A percentile compares a stretch with the other conserved stretches of the same genome.
phyloP scores from a whole-genome alignment of 2,113 vertebrate species.

The Physeter macrocephalus region DNA sequence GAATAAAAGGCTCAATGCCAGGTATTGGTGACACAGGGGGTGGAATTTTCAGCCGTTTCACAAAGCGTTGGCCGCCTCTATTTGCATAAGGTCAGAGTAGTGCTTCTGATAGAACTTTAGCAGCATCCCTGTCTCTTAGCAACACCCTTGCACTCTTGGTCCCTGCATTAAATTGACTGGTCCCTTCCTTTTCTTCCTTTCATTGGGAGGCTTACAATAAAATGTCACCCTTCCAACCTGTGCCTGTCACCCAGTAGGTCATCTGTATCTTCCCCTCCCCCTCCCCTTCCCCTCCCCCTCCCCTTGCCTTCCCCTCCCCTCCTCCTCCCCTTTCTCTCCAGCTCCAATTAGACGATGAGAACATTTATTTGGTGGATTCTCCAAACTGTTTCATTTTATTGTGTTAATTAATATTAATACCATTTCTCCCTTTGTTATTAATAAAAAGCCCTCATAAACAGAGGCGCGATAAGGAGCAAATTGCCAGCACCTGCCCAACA shows the following conservation, averaged over 20 bases:
- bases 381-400: constrained; percentile 82
- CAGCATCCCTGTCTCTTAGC: constrained; percentile 99
- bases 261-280: constrained; percentile 82
- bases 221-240: constrained; percentile 96
- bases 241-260: constrained; percentile 92
- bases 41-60: constrained; percentile 89
- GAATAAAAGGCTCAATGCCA: constrained; percentile 92
- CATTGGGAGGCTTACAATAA: constrained; percentile 95
- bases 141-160: constrained; percentile 94
- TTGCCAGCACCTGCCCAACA: constrained; percentile 90
- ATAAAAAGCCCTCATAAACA: constrained; percentile 82
- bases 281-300: constrained; percentile 63
- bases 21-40: constrained; percentile 92
- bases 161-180: constrained; percentile 93
- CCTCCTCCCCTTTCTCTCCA: constrained; percentile 77
- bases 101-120: constrained; percentile 96
- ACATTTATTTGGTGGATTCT: constrained; percentile 83
- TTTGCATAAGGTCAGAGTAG: constrained; percentile 99
- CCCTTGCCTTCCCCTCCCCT: constrained; percentile 70
- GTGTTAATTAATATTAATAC: constrained; percentile 89
- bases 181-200: constrained; percentile 96
- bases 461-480: constrained; percentile 86
- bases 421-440: constrained; percentile 82
- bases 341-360: constrained; percentile 87
- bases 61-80: constrained; percentile 92